phyloP scores from a whole-genome alignment of 2,797 vertebrate genomes.

The Sebastes aleutianus region DNA sequence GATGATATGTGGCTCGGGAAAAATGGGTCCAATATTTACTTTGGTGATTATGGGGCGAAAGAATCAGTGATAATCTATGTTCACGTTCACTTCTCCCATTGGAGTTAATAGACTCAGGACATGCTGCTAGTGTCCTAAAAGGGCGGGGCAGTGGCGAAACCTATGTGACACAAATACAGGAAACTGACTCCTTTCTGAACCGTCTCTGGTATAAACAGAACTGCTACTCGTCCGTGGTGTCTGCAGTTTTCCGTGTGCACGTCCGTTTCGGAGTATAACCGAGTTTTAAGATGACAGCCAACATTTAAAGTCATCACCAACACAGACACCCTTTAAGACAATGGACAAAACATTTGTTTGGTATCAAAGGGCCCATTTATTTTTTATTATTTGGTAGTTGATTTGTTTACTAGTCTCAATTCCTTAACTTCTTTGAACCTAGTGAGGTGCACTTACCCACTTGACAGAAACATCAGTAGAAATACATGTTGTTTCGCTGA shows the following conservation, averaged over 20 bases:
- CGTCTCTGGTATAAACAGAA: background rate
- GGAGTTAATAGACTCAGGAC: no score
- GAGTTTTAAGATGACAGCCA: background rate
- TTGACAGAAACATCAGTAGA: background rate
- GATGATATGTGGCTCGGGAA: fast-evolving
- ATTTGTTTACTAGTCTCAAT: background rate
- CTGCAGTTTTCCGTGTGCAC: fast-evolving
- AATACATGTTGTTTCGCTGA: background rate
- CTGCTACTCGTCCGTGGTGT: background rate
- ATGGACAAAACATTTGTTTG: background rate
- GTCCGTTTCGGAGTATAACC: background rate
- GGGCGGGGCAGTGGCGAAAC: no score
- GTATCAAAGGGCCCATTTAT: background rate
- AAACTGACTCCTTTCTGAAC: no score
- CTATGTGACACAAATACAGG: no score
- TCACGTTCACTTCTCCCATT: no score
- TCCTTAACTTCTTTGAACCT: background rate
- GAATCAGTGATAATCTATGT: no score
- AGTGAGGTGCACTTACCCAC: background rate
- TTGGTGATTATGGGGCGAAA: no score
- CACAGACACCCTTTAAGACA: background rate
- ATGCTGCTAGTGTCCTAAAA: no score
- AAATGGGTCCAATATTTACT: no score
- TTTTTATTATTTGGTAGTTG: background rate
- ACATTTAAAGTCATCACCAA: background rate